Conservation (phyloP, 2,113 vertebrate species). For the Craseonycteris thonglongyai region DNA sequence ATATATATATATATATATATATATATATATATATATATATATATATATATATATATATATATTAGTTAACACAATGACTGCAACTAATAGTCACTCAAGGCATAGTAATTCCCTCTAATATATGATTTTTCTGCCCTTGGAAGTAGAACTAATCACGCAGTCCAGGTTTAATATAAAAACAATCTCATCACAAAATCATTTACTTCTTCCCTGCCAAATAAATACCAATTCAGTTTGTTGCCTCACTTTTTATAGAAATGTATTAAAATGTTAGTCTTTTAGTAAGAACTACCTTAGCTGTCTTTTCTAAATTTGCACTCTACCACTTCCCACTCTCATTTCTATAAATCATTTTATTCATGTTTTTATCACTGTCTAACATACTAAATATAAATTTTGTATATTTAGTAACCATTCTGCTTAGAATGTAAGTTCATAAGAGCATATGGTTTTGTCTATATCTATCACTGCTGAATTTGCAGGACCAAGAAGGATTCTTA, state of each 20-base stretch:
- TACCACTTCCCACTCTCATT: background rate
- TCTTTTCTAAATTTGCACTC: background rate
- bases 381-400: background rate
- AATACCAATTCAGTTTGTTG: background rate
- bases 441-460: background rate
- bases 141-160: background rate
- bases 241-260: background rate
- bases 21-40: background rate
- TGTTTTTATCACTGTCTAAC: background rate
- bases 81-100: background rate
- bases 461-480: background rate
- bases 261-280: background rate
- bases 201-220: background rate
- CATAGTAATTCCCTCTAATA: background rate
- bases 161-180: background rate
- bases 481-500: background rate
- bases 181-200: background rate
- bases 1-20: background rate
- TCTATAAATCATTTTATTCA: background rate
- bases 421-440: background rate
- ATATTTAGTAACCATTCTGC: background rate
- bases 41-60: background rate
- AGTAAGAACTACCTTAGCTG: background rate
- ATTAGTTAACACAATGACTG: background rate
- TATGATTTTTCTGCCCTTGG: background rate